These are phyloP conservation scores for Philereme transversata DNA, from an alignment of 2,888 invertebrate species.

Conservation along the genomic window DNA sequence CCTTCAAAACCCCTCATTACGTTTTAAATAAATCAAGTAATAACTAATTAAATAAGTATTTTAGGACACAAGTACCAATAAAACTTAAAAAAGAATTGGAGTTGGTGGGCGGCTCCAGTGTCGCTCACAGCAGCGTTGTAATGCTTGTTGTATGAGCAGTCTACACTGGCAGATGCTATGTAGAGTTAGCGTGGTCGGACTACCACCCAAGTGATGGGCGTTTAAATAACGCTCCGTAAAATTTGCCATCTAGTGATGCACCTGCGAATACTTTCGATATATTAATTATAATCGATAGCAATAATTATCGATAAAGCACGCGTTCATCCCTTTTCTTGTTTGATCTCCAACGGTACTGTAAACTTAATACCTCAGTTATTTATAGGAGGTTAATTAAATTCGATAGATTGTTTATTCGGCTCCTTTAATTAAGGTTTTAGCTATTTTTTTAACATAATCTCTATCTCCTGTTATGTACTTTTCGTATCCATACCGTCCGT, in stretches of 20 bases:
- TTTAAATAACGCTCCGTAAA: constrained; percentile 48
- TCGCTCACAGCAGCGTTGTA: too few species aligned
- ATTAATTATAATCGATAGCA: constrained; percentile 9
- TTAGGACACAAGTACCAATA: too few species aligned
- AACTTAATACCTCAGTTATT: constrained; percentile 47
- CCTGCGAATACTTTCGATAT: constrained; percentile 43
- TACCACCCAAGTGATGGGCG: constrained; percentile 50
- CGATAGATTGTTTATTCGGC: constrained; percentile 10
- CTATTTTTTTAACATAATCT: too few species aligned
- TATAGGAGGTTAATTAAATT: constrained; percentile 34
- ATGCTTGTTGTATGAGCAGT: too few species aligned
- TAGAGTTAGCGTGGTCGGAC: constrained; percentile 22
- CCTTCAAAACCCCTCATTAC: too few species aligned
- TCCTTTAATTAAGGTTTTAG: not conserved
- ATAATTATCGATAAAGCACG: constrained; percentile 52
- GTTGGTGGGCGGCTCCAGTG: too few species aligned
- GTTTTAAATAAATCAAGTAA: too few species aligned
- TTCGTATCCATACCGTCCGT: too few species aligned
- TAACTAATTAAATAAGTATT: too few species aligned
- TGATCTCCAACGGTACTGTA: constrained; percentile 51
- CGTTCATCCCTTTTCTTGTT: constrained; percentile 69
- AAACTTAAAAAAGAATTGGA: too few species aligned
- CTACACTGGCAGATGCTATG: too few species aligned
- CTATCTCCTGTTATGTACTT: too few species aligned
- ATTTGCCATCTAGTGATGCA: constrained; percentile 52